Conservation (phyloP, 2,797 vertebrate genomes). For the Syncerus caffer region DNA sequence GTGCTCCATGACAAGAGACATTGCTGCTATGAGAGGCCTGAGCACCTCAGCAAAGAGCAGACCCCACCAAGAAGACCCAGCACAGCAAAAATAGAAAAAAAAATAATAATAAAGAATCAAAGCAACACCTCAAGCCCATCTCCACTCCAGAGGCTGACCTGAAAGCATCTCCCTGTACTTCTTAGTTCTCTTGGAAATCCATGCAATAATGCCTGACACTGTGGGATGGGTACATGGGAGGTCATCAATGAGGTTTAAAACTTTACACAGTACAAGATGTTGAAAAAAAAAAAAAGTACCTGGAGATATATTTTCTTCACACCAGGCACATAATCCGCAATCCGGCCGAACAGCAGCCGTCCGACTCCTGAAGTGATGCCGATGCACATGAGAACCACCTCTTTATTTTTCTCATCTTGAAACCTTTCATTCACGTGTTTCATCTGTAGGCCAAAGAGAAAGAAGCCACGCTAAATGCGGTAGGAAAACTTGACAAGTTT, state of each 20-base stretch:
- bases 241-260: not conserved
- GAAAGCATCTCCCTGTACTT: not conserved
- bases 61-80: not conserved
- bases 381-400: constrained; percentile 93
- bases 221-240: not conserved
- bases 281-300: constrained; percentile 70
- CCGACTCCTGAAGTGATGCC: constrained; percentile 94
- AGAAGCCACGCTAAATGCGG: not conserved
- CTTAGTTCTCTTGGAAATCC: not conserved
- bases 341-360: constrained; percentile 91
- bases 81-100: not conserved
- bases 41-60: not conserved
- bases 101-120: not conserved
- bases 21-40: not conserved
- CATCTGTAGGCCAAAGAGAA: constrained; percentile 85
- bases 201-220: not conserved
- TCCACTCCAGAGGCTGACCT: not conserved
- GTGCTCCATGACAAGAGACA: not conserved
- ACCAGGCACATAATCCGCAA: constrained; percentile 92
- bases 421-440: constrained; percentile 92
- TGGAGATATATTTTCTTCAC: constrained; percentile 96
- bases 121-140: not conserved
- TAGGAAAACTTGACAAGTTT: not conserved
- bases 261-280: not conserved
- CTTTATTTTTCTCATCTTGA: constrained; percentile 83